These are phyloP conservation scores for Leptocoma aspasia DNA, from an alignment of 2,113 vertebrate genomes.

Conservation along the genomic window DNA sequence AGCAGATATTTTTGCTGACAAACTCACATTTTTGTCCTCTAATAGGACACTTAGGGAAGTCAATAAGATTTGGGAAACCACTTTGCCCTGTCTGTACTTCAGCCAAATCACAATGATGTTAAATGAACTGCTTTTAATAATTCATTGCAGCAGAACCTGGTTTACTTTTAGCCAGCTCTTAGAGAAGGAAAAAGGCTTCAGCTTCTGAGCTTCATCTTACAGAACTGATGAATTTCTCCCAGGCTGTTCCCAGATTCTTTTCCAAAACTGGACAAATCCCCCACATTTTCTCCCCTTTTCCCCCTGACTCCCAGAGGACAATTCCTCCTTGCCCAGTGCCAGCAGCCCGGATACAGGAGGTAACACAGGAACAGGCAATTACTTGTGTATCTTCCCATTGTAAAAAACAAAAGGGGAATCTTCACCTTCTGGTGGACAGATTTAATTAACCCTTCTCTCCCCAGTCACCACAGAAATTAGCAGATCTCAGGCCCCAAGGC, in stretches of 20 bases:
- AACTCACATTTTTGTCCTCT: conserved; percentile 20
- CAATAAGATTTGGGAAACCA: conserved; percentile 34
- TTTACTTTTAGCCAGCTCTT: background rate
- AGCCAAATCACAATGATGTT: background rate
- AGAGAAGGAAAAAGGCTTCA: background rate
- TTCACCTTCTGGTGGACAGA: background rate
- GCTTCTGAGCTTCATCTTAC: background rate
- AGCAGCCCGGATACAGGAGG: background rate
- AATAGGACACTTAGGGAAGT: background rate
- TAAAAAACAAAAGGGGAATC: background rate
- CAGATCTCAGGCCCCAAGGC: background rate
- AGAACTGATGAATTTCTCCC: background rate
- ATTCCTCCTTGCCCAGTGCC: background rate
- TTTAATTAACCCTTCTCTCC: background rate
- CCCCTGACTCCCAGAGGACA: background rate
- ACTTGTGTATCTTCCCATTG: background rate
- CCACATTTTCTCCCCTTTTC: background rate
- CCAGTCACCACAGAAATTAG: background rate
- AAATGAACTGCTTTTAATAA: conserved; percentile 35
- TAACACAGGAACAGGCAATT: background rate
- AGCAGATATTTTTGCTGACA: conserved; percentile 1
- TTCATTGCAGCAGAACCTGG: conserved; percentile 2
- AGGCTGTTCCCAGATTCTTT: background rate
- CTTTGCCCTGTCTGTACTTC: background rate
- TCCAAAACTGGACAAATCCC: background rate